These are phyloP conservation scores for Orthonyx spaldingii DNA, from an alignment of 2,113 vertebrate genomes.

Conservation along the genomic window DNA sequence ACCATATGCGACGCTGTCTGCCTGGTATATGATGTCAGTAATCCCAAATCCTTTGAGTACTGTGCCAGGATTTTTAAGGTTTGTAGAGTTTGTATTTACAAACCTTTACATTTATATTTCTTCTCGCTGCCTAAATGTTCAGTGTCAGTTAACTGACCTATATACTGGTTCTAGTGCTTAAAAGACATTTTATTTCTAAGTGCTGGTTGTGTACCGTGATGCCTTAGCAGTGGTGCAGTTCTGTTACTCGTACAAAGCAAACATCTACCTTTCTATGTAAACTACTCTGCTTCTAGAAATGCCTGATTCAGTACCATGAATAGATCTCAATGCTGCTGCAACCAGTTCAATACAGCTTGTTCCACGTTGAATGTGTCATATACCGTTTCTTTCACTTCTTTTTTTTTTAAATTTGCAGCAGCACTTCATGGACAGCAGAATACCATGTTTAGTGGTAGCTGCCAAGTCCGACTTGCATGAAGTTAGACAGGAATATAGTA, in stretches of 20 bases:
- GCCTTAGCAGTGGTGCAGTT: neutral
- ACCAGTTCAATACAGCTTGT: neutral
- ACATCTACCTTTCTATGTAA: neutral
- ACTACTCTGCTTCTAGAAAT: neutral
- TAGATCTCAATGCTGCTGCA: neutral
- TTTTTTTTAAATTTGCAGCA: slow-evolving; percentile 73
- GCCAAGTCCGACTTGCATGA: slow-evolving; percentile 96
- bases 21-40: slow-evolving; percentile 91
- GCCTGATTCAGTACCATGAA: neutral
- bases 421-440: slow-evolving; percentile 96
- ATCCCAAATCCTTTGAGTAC: slow-evolving; percentile 92
- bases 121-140: neutral
- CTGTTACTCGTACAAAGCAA: neutral
- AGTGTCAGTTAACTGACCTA: neutral
- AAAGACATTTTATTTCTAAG: neutral
- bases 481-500: slow-evolving; percentile 86
- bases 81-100: slow-evolving; percentile 38
- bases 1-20: slow-evolving; percentile 91
- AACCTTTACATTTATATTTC: neutral
- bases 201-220: neutral
- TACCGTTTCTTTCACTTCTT: neutral
- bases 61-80: slow-evolving; percentile 97
- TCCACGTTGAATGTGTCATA: neutral
- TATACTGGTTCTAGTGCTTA: neutral
- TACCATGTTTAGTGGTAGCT: slow-evolving; percentile 90